phyloP scores from a whole-genome alignment of 1,140 invertebrate species.

The Oscheius sp. region DNA sequence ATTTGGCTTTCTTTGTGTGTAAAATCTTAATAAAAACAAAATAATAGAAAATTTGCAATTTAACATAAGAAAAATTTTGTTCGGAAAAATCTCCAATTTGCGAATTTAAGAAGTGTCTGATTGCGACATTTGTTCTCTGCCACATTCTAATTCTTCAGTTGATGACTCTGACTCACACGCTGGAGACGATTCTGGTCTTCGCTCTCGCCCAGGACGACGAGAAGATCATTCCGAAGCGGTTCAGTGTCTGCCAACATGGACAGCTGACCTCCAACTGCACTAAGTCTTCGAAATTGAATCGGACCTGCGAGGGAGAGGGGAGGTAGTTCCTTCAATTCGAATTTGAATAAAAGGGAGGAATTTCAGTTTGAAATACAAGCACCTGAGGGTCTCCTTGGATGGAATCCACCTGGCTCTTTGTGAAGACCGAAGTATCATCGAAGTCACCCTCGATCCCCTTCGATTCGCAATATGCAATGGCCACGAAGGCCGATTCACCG shows the following conservation, averaged over 20 bases:
- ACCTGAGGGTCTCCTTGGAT: conserved; percentile 86
- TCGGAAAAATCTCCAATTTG: conserved; percentile 63
- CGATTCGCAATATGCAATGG: conserved; percentile 49
- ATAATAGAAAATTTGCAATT: too few species aligned
- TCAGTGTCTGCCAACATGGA: conserved; percentile 81
- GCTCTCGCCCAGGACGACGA: conserved; percentile 84
- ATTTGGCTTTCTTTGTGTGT: too few species aligned
- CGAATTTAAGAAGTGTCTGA: conserved; percentile 62
- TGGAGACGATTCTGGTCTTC: conserved; percentile 84
- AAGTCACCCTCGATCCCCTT: conserved; percentile 63
- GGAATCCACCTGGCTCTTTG: conserved; percentile 84
- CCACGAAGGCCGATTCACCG: conserved; percentile 43
- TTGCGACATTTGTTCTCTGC: background rate
- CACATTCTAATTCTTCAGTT: conserved; percentile 64
- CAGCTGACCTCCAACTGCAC: conserved; percentile 73
- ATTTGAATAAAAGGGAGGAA: too few species aligned
- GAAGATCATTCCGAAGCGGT: conserved; percentile 74
- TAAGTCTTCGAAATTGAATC: background rate
- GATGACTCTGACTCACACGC: conserved; percentile 77
- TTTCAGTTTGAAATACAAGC: conserved; percentile 93
- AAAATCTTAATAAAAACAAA: too few species aligned
- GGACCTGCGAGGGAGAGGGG: conserved; percentile 70
- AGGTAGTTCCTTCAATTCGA: too few species aligned
- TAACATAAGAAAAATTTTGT: background rate
- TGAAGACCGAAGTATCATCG: conserved; percentile 72